Percentiles rank a stretch among this genome's conserved stretches.
phyloP scores from a whole-genome alignment of 2,113 vertebrate genomes.

The Tachysurus vachellii region DNA sequence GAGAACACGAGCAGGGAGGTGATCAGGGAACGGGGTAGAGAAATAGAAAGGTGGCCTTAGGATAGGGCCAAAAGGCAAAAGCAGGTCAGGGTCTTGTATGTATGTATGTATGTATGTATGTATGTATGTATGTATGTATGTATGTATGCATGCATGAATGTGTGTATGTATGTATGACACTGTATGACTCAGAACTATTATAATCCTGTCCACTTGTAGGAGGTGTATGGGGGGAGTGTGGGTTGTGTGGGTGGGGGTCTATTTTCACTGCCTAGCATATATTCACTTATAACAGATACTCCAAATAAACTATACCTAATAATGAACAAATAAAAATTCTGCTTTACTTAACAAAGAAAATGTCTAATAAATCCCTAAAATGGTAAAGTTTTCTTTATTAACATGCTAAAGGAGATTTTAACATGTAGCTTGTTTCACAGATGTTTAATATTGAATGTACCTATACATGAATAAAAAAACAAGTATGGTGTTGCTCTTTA shows the following conservation, averaged over 20 bases:
- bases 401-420: too few relatives aligned
- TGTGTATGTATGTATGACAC: neutral
- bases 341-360: neutral
- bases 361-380: neutral
- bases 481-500: neutral
- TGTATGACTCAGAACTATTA: neutral
- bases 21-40: neutral
- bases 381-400: neutral
- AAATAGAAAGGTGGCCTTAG: constrained; percentile 13
- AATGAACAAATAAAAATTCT: neutral
- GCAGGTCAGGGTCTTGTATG: neutral
- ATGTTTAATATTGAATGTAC: neutral
- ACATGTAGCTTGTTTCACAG: neutral
- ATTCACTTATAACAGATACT: neutral
- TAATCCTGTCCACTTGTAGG: neutral
- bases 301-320: too few relatives aligned
- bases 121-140: too few relatives aligned
- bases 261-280: neutral
- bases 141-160: too few relatives aligned
- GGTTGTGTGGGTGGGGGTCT: too few relatives aligned
- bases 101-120: too few relatives aligned
- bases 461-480: neutral
- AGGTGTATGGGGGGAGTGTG: too few relatives aligned
- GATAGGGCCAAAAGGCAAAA: neutral
- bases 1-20: constrained; percentile 15